These are phyloP conservation scores for Lampropteryx suffumata DNA, from an alignment of 2,888 invertebrate species.

Conservation along the genomic window DNA sequence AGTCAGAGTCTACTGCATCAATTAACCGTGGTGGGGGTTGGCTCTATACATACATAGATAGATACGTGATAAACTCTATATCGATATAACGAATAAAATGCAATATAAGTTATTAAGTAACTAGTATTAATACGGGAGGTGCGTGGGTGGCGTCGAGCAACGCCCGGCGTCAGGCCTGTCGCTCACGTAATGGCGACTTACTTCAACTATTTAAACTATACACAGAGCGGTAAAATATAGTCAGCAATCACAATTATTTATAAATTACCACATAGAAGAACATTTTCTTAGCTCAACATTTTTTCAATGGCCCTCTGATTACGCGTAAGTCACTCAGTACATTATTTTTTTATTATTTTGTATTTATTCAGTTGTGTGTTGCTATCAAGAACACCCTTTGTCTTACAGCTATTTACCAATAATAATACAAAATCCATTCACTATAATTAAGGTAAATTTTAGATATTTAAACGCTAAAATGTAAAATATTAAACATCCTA, in stretches of 20 bases:
- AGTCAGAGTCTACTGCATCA: conserved; percentile 81
- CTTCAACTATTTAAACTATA: conserved; percentile 71
- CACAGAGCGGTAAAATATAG: conserved; percentile 78
- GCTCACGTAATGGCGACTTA: conserved; percentile 46
- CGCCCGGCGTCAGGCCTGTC: neutral
- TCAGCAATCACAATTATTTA: conserved; percentile 81
- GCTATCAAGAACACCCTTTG: conserved; percentile 78
- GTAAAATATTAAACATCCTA: conserved; percentile 83
- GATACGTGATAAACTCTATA: conserved; percentile 52
- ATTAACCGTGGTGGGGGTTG: conserved; percentile 76
- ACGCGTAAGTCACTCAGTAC: conserved; percentile 83
- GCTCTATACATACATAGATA: conserved; percentile 59
- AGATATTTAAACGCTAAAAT: conserved; percentile 83
- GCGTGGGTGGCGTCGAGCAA: conserved; percentile 18
- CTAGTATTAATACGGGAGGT: conserved; percentile 43
- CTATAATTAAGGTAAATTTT: conserved; percentile 83
- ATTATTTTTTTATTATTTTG: conserved; percentile 67
- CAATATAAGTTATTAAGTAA: conserved; percentile 50
- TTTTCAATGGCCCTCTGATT: conserved; percentile 82
- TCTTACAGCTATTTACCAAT: conserved; percentile 81
- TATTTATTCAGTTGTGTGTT: conserved; percentile 78
- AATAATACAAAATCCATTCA: conserved; percentile 81
- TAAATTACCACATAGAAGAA: conserved; percentile 78
- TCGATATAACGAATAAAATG: conserved; percentile 56
- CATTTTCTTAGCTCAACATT: conserved; percentile 81